Conservation (phyloP, 92 coral and sea anemone genomes). For the Desmophyllum pertusum region DNA sequence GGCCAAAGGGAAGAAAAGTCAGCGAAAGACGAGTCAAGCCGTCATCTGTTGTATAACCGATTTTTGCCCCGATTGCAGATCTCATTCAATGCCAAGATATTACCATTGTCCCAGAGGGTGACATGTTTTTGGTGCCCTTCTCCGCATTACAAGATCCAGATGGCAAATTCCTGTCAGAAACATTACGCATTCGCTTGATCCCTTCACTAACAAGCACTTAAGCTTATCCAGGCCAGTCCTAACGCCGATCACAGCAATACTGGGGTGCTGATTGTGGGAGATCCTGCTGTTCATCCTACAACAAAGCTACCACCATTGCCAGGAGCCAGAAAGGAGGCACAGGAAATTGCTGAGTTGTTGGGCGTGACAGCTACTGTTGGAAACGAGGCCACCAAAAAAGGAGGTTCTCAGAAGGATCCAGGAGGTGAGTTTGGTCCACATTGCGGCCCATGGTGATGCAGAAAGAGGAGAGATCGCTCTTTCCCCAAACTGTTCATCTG, state of each 20-base stretch:
- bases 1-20: neutral
- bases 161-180: slow-evolving; percentile 25
- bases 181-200: slow-evolving; percentile 17
- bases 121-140: slow-evolving; percentile 28
- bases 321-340: slow-evolving; percentile 40
- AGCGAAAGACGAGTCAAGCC: neutral
- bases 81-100: neutral
- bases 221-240: slow-evolving; percentile 1
- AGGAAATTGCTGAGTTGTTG: slow-evolving; percentile 11
- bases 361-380: slow-evolving; percentile 8
- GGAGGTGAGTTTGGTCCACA: slow-evolving; percentile 41
- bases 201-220: slow-evolving; percentile 21
- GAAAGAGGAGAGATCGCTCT: slow-evolving; percentile 33
- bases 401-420: slow-evolving; percentile 24
- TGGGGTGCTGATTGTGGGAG: slow-evolving; percentile 53
- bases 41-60: neutral
- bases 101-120: slow-evolving; percentile 32
- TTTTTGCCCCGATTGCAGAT: slow-evolving; percentile 19
- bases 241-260: neutral
- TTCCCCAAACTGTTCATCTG: neutral
- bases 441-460: slow-evolving; percentile 46
- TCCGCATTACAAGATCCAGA: neutral
- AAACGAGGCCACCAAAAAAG: slow-evolving; percentile 39
- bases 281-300: slow-evolving; percentile 5
- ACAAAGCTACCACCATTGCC: slow-evolving; percentile 4